These are phyloP conservation scores for Mythimna ferrago DNA, from an alignment of 2,888 invertebrate species.

Conservation along the genomic window DNA sequence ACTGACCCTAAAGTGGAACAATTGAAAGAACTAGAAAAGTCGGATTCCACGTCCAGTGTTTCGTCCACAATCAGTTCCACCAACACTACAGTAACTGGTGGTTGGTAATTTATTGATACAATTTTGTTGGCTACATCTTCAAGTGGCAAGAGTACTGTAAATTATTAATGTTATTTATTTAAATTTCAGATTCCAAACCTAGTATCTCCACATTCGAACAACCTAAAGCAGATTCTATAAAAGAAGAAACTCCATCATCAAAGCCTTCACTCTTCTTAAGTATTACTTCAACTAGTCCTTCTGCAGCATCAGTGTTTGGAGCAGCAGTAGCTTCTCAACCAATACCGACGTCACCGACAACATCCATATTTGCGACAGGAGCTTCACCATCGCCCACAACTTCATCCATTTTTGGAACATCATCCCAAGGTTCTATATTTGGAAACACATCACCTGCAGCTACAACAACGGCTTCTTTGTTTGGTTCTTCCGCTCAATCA, in stretches of 20 bases:
- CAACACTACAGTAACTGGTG: slow-evolving; percentile 44
- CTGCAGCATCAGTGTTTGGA: slow-evolving; percentile 76
- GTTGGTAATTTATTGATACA: slow-evolving; percentile 39
- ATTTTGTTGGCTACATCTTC: neutral
- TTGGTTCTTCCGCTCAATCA: slow-evolving; percentile 63
- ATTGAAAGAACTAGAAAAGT: slow-evolving; percentile 58
- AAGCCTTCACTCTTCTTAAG: slow-evolving; percentile 52
- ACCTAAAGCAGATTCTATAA: slow-evolving; percentile 42
- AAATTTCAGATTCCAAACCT: slow-evolving; percentile 69
- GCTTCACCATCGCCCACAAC: slow-evolving; percentile 59
- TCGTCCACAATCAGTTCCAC: slow-evolving; percentile 70
- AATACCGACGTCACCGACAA: slow-evolving; percentile 57
- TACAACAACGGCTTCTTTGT: slow-evolving; percentile 57
- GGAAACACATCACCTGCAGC: slow-evolving; percentile 56
- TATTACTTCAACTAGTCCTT: slow-evolving; percentile 57
- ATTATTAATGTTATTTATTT: neutral
- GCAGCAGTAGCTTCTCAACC: slow-evolving; percentile 69
- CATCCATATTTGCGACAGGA: slow-evolving; percentile 64
- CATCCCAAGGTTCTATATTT: slow-evolving; percentile 62
- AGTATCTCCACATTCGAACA: slow-evolving; percentile 47
- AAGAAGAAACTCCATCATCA: slow-evolving; percentile 40
- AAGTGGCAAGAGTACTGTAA: neutral
- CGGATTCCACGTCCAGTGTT: slow-evolving; percentile 63
- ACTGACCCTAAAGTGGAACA: slow-evolving; percentile 62
- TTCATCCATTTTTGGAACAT: slow-evolving; percentile 56